Percentiles rank a stretch among this genome's conserved stretches.
These are phyloP conservation scores for Agrochola lychnidis DNA, from an alignment of 2,888 invertebrate species.

Conservation along the genomic window DNA sequence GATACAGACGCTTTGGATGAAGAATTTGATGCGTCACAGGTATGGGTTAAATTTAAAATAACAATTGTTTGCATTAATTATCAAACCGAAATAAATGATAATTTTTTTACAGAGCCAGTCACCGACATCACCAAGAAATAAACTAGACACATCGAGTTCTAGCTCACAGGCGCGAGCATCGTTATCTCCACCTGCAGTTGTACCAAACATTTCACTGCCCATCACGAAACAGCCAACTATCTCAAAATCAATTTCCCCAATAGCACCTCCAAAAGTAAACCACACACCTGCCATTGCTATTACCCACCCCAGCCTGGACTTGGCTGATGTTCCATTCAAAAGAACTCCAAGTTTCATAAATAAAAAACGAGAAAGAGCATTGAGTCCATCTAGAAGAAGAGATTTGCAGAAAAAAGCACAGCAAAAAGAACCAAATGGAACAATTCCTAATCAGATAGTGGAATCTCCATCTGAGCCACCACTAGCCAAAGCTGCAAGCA, in stretches of 20 bases:
- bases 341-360: conserved; percentile 88
- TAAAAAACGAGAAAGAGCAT: conserved; percentile 88
- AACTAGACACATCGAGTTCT: conserved; percentile 85
- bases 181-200: conserved; percentile 87
- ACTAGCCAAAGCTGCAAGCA: conserved; percentile 80
- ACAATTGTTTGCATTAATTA: conserved; percentile 9
- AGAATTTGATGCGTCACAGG: conserved; percentile 92
- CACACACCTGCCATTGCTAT: conserved; percentile 91
- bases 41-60: conserved; percentile 58
- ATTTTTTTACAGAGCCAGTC: conserved; percentile 84
- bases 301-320: conserved; percentile 89
- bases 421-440: conserved; percentile 86
- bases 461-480: conserved; percentile 83
- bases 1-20: conserved; percentile 96
- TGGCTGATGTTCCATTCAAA: conserved; percentile 87
- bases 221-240: conserved; percentile 88
- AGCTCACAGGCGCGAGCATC: conserved; percentile 83
- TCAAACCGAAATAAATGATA: neutral
- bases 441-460: conserved; percentile 81
- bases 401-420: conserved; percentile 85
- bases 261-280: conserved; percentile 77
- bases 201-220: conserved; percentile 84
- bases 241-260: conserved; percentile 81
- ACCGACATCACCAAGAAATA: conserved; percentile 89
- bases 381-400: conserved; percentile 88